These are phyloP conservation scores for Epinephelus moara DNA, from an alignment of 2,113 vertebrate genomes.

Conservation along the genomic window DNA sequence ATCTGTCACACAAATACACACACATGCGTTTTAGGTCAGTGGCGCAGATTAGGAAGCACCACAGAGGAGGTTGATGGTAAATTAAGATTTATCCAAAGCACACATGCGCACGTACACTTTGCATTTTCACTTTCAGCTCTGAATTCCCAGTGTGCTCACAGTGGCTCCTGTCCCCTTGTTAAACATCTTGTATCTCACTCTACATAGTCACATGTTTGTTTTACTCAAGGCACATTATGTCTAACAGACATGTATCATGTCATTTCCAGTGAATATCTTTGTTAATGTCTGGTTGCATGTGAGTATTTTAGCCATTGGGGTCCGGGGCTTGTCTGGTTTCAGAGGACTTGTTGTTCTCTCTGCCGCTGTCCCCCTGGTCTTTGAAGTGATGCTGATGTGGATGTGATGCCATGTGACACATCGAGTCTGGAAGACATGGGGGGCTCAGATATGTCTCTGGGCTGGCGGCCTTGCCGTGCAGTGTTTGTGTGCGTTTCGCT, in stretches of 20 bases:
- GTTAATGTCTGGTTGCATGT: conserved; percentile 12
- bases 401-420: conserved; percentile 61
- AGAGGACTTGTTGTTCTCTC: conserved; percentile 35
- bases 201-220: background rate
- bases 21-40: conserved; percentile 5
- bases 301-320: conserved; percentile 11
- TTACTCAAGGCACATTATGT: background rate
- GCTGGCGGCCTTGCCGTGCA: background rate
- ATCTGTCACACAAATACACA: background rate
- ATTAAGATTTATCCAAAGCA: background rate
- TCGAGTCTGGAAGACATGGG: conserved; percentile 54
- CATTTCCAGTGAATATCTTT: conserved; percentile 17
- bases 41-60: background rate
- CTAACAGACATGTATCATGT: conserved; percentile 14
- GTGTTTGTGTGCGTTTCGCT: background rate
- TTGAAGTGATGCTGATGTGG: conserved; percentile 58
- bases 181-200: background rate
- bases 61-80: conserved; percentile 4
- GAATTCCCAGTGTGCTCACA: background rate
- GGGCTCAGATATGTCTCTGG: conserved; percentile 11
- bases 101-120: background rate
- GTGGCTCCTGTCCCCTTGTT: background rate
- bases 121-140: background rate
- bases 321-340: conserved; percentile 27
- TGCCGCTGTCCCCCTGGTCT: conserved; percentile 14